Percentiles rank a stretch among this genome's conserved stretches.
Evolutionary conservation across 2,113 vertebrate genomes (phyloP).

Genomic region (Ciconia stormi): DNA sequence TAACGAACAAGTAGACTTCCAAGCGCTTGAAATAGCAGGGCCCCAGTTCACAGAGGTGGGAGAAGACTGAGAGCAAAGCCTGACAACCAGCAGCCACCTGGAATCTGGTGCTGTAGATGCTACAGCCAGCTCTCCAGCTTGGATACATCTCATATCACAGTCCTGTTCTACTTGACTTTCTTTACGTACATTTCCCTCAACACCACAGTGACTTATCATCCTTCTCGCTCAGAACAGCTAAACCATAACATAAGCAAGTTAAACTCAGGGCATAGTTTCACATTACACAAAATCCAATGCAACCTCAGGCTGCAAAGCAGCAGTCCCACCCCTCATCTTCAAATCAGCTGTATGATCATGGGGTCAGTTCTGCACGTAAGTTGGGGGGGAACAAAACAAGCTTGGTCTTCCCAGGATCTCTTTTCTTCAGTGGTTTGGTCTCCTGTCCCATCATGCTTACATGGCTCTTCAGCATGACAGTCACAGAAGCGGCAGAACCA

Average conservation of each 20-base stretch:
- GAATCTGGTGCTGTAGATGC: background rate
- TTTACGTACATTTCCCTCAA: background rate
- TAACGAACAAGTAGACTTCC: background rate
- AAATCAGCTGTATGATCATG: background rate
- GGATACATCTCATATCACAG: background rate
- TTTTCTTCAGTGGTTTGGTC: background rate
- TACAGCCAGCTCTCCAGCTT: background rate
- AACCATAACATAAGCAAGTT: background rate
- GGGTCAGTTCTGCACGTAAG: background rate
- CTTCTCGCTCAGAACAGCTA: background rate
- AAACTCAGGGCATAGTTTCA: background rate
- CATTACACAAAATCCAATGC: background rate
- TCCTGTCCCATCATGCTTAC: background rate
- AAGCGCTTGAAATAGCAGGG: background rate
- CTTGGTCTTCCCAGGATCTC: background rate
- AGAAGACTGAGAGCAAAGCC: background rate
- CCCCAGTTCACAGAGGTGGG: background rate
- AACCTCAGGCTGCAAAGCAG: background rate
- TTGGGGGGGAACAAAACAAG: background rate
- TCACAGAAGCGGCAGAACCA: background rate
- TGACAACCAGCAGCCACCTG: background rate
- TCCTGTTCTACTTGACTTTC: background rate
- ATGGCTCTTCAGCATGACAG: background rate
- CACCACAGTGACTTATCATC: background rate
- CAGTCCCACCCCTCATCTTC: background rate